Evolutionary conservation across 92 coral and sea anemone species (phyloP).

Genomic region (Zoanthus gigantus): DNA sequence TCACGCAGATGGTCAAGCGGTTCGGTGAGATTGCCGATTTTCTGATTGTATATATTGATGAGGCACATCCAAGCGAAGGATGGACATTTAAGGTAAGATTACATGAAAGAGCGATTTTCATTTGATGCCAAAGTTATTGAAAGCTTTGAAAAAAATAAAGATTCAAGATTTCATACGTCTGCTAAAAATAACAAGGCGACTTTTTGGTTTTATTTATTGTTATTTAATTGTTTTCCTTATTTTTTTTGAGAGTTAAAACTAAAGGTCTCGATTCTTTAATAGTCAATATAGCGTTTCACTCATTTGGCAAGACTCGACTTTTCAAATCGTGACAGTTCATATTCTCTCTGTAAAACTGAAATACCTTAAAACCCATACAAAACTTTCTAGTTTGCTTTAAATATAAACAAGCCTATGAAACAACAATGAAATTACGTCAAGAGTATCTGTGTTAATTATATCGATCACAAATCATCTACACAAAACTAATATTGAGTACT

Average conservation of each 20-base stretch:
- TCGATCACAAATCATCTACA: not conserved
- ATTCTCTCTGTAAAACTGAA: not conserved
- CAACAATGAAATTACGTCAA: not conserved
- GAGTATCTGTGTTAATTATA: too few relatives aligned
- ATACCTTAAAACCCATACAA: not conserved
- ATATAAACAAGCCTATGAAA: not conserved
- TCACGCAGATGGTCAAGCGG: constrained; percentile 42
- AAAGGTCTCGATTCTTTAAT: too few relatives aligned
- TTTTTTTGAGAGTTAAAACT: too few relatives aligned
- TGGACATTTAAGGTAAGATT: constrained; percentile 66
- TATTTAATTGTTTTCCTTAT: too few relatives aligned
- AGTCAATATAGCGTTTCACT: too few relatives aligned
- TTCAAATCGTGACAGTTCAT: too few relatives aligned
- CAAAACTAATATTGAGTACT: not conserved
- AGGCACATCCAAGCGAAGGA: constrained; percentile 75
- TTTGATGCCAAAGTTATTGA: not conserved
- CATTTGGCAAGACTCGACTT: too few relatives aligned
- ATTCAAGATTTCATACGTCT: too few relatives aligned
- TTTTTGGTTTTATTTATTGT: too few relatives aligned
- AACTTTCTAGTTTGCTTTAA: too few relatives aligned
- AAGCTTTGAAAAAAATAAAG: not conserved
- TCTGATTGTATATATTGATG: constrained; percentile 71
- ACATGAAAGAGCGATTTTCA: not conserved
- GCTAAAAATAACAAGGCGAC: too few relatives aligned
- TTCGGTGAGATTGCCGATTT: constrained; percentile 69